These are phyloP conservation scores for Telmatochromis sp. DNA, from an alignment of 2,113 vertebrate species.

Conservation along the genomic window DNA sequence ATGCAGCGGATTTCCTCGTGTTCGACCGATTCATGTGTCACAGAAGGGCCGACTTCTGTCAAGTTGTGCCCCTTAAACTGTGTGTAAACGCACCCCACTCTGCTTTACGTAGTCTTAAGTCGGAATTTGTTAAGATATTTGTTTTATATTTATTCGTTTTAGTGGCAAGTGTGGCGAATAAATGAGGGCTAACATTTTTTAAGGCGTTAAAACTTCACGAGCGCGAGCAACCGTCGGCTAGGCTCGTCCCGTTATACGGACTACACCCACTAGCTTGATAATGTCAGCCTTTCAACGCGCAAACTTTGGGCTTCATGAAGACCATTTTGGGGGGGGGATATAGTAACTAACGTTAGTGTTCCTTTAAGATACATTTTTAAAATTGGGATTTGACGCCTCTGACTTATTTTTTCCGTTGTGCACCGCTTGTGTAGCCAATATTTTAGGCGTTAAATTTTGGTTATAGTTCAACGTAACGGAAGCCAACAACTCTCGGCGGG, in stretches of 20 bases:
- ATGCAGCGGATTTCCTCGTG: constrained; percentile 58
- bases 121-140: not conserved
- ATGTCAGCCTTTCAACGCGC: not conserved
- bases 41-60: not conserved
- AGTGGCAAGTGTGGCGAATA: not conserved
- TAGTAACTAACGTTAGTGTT: rapidly evolving
- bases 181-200: not conserved
- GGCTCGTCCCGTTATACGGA: constrained; percentile 39
- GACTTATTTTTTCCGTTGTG: not conserved
- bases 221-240: not conserved
- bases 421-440: rapidly evolving
- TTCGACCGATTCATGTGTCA: not conserved
- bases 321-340: not conserved
- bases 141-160: not conserved
- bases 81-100: not conserved
- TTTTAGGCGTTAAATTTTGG: not conserved
- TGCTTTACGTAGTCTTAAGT: rapidly evolving
- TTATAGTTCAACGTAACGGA: not conserved
- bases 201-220: constrained; percentile 9
- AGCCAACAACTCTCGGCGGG: constrained; percentile 14
- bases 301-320: not conserved
- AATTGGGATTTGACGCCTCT: not conserved
- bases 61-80: not conserved
- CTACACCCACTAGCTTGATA: constrained; percentile 33
- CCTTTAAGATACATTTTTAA: not conserved